Conservation (phyloP, 2,113 vertebrate genomes). For the Marcusenius ussheri region DNA sequence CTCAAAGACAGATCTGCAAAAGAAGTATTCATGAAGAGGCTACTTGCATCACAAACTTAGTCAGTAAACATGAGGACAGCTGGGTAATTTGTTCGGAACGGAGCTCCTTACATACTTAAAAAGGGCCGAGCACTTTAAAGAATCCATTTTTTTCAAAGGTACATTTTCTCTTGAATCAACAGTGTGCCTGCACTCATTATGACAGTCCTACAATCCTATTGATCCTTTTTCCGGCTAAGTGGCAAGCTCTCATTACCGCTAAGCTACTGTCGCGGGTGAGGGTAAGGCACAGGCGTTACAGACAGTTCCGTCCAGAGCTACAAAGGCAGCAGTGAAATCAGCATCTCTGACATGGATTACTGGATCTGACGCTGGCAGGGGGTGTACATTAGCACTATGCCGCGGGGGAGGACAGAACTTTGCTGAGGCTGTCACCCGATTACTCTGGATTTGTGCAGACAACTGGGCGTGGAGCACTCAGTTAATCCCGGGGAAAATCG, state of each 20-base stretch:
- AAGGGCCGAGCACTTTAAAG: neutral
- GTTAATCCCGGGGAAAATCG: slow-evolving; percentile 6
- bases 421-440: neutral
- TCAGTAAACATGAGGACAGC: neutral
- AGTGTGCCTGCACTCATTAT: neutral
- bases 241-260: neutral
- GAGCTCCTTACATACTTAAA: neutral
- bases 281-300: neutral
- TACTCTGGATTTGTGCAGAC: neutral
- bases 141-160: slow-evolving; percentile 7
- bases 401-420: neutral
- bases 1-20: neutral
- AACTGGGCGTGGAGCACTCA: neutral
- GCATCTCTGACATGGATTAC: neutral
- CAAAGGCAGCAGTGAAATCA: neutral
- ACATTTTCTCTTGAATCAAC: neutral
- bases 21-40: neutral
- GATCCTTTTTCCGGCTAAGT: neutral
- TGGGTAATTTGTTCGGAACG: neutral
- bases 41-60: neutral
- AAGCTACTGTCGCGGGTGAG: neutral
- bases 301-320: neutral
- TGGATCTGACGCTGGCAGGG: neutral
- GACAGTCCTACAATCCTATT: neutral
- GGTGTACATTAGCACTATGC: neutral